Base-by-base conservation (phyloP, 2,888 invertebrate species). In the Cynaeus angustus region DNA sequence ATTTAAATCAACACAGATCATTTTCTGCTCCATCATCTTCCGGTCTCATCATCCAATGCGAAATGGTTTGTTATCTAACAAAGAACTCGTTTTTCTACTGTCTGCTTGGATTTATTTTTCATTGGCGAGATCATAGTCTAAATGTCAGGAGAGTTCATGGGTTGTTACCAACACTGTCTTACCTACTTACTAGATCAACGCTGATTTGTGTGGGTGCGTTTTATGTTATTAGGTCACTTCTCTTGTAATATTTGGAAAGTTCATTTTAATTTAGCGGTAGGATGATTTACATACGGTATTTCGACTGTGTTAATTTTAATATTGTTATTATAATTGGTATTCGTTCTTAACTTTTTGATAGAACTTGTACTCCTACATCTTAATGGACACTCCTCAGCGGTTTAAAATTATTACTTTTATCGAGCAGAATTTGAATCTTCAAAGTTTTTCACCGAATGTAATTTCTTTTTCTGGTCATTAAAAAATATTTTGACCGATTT, bases 101-200 rank as follows among this genome's bases (percentile, higher is more conserved):
- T 7, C 43, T 7, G 13, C 8, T 3, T 12, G 13, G 21, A 38
- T 56, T 56, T 43, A 61, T 46, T 48, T 30, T 9, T 28, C 10
- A 50, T 50, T 50, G 26, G 9, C 12, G 58, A 43, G 61, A 48
- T 46, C 46, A 26, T 46, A 10, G 33, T 21, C 33, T 46, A 62
- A 48, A 62, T 61, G 58, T 58, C 58, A 58, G 45, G 8, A 45
- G 45, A 58, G 58, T 58, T 58, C 58, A 56, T 41, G 56, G 38
- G 56, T 41, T 56, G 41, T 56, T 41, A 41, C 38, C 41, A 21
- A 13, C 56, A 41, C 26, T 56, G 33, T 41, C 37, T 53, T 53
- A 53, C 53, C 53, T 53, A 37, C 53, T 53, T 53, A 50, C 28
- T 12, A 50, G 28, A 50, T 28, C 48, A 26, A 10, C 10, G 48